Evolutionary conservation across 2,797 vertebrate genomes (phyloP).

Genomic region (Emys orbicularis): DNA sequence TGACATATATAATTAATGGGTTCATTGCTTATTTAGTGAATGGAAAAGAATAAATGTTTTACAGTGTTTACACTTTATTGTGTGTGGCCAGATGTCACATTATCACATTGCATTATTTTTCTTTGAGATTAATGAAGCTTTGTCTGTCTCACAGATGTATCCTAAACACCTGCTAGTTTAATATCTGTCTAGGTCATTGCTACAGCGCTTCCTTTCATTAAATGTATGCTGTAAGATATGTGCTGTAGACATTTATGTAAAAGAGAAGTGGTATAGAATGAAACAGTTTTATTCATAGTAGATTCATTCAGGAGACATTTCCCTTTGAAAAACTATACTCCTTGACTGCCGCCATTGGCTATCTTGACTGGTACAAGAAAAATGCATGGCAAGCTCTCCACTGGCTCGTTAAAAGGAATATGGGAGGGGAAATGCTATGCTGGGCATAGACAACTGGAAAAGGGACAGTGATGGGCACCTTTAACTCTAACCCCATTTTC

Average conservation of each 20-base stretch:
- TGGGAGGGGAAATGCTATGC: background rate
- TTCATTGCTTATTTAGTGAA: slow-evolving; percentile 23
- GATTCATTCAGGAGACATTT: background rate
- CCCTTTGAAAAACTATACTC: background rate
- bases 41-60: slow-evolving; percentile 42
- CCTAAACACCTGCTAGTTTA: slow-evolving; percentile 37
- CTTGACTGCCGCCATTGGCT: background rate
- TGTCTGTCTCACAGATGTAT: slow-evolving; percentile 59
- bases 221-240: background rate
- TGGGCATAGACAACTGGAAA: background rate
- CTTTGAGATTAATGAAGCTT: slow-evolving; percentile 63
- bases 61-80: slow-evolving; percentile 21
- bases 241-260: background rate
- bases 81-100: slow-evolving; percentile 52
- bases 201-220: background rate
- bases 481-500: background rate
- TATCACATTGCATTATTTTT: slow-evolving; percentile 30
- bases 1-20: slow-evolving; percentile 43
- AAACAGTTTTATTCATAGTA: background rate
- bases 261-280: background rate
- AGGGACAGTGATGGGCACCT: background rate
- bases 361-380: background rate
- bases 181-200: slow-evolving; percentile 51
- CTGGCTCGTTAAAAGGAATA: background rate
- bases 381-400: background rate